Evolutionary conservation across 2,113 vertebrate genomes (phyloP).

Genomic region (Ptyas mucosa): DNA sequence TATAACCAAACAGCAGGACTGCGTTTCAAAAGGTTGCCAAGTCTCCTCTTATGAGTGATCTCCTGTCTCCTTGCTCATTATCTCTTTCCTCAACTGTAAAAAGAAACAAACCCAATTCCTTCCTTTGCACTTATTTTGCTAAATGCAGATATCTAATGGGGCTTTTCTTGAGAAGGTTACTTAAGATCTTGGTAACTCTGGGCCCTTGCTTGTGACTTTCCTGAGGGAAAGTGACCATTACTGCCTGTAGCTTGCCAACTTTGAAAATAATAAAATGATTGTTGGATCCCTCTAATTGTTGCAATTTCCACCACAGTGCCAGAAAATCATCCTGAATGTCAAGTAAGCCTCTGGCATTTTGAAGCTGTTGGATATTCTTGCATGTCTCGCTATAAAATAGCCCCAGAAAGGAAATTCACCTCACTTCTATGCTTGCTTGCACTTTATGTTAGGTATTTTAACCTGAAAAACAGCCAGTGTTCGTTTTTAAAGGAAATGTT

Average conservation of each 20-base stretch:
- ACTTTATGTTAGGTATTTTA: rapidly evolving
- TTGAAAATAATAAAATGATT: background rate
- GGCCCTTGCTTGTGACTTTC: background rate
- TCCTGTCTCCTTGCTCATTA: background rate
- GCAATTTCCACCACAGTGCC: background rate
- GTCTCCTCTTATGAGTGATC: background rate
- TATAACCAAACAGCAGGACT: background rate
- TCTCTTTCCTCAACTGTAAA: background rate
- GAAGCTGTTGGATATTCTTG: background rate
- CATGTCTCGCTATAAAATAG: background rate
- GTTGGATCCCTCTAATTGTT: background rate
- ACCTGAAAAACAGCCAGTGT: background rate
- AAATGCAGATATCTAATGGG: background rate
- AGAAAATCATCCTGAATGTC: background rate
- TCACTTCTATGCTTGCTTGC: background rate
- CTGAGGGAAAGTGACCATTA: background rate
- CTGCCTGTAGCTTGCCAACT: background rate
- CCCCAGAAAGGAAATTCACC: background rate
- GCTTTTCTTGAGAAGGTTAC: background rate
- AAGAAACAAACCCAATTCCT: background rate
- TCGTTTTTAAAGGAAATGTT: background rate
- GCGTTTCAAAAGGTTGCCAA: background rate
- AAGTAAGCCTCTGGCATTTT: background rate
- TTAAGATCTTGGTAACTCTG: background rate
- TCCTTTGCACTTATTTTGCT: background rate